Conservation (phyloP, 2,888 invertebrate species). For the Amphipyra berbera region DNA sequence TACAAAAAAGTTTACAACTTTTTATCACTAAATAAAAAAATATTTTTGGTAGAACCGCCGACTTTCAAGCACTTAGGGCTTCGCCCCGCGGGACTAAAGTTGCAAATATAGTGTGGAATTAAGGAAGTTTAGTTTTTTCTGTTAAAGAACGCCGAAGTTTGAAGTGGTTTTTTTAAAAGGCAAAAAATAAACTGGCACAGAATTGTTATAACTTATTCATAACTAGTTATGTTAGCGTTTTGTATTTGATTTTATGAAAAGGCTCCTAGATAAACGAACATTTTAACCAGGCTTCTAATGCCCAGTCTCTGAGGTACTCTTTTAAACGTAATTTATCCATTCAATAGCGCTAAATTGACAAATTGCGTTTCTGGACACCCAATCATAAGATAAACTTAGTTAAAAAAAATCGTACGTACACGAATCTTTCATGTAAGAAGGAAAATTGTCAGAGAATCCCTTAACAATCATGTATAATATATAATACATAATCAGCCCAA, state of each 20-base stretch:
- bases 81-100: slow-evolving; percentile 46
- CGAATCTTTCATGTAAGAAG: no score
- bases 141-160: slow-evolving; percentile 31
- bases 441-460: no score
- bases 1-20: slow-evolving; percentile 30
- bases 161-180: slow-evolving; percentile 34
- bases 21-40: slow-evolving; percentile 43
- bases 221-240: slow-evolving; percentile 29
- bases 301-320: no score
- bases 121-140: slow-evolving; percentile 52
- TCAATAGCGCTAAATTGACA: no score
- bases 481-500: no score
- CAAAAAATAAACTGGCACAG: slow-evolving; percentile 14
- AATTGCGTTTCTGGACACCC: no score
- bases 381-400: no score
- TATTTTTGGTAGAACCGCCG: slow-evolving; percentile 26
- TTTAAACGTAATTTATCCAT: no score
- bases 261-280: not conserved
- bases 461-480: no score
- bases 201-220: slow-evolving; percentile 33
- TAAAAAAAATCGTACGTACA: no score
- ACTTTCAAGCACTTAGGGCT: slow-evolving; percentile 44
- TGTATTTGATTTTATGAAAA: slow-evolving; percentile 1
- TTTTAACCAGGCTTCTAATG: not conserved
- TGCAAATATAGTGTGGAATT: slow-evolving; percentile 36